phyloP scores from a whole-genome alignment of 1,140 invertebrate genomes.

The Sinella curviseta region DNA sequence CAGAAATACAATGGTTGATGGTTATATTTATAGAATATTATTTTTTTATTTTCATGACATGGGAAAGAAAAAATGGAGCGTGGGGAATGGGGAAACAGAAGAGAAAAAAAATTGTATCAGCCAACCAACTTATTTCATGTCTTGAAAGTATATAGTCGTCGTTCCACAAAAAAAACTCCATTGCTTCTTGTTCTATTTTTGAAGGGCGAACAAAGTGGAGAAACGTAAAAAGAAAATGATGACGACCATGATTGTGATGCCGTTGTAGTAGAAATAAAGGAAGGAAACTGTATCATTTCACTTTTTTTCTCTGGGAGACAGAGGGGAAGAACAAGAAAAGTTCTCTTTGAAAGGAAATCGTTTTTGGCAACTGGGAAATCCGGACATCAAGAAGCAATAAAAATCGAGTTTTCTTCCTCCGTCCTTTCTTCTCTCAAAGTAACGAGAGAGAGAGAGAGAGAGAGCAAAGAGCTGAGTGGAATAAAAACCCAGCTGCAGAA shows the following conservation, averaged over 20 bases:
- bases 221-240: not conserved
- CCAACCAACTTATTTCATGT: not conserved
- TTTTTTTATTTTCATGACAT: no score
- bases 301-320: not conserved
- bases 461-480: no score
- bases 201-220: no score
- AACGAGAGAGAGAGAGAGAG: no score
- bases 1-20: no score
- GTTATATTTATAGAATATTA: no score
- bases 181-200: not conserved
- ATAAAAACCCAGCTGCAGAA: no score
- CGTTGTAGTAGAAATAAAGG: not conserved
- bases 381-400: not conserved
- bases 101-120: no score
- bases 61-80: no score
- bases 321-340: not conserved
- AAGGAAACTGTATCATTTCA: slow-evolving; percentile 14
- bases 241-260: not conserved
- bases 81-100: no score
- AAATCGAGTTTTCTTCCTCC: not conserved
- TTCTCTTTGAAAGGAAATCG: not conserved
- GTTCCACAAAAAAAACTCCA: no score
- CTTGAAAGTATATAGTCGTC: not conserved
- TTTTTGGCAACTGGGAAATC: not conserved
- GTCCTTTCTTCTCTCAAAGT: no score